Evolutionary conservation across 2,113 vertebrate species (phyloP).

Genomic region (Cettia cetti): DNA sequence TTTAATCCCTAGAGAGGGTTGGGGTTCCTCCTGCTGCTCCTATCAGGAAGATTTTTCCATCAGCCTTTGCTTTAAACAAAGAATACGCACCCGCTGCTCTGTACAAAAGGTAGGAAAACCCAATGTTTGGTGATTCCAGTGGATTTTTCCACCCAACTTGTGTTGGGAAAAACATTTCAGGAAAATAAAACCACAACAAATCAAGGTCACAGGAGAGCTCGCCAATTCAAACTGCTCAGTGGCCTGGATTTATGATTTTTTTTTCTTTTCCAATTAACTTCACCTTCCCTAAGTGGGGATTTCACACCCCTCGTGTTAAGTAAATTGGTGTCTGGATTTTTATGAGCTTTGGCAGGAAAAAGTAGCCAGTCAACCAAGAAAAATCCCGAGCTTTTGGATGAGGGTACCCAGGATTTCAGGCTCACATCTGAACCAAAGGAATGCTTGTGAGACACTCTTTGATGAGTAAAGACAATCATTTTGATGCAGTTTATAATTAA

Average conservation of each 20-base stretch:
- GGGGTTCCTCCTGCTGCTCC: neutral
- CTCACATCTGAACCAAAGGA: neutral
- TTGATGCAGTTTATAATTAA: conserved; percentile 35
- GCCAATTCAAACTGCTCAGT: neutral
- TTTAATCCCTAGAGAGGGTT: neutral
- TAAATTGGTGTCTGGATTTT: conserved; percentile 59
- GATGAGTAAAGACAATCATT: conserved; percentile 1
- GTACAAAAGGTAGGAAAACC: neutral
- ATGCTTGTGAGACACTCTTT: neutral
- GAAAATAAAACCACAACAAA: conserved; percentile 9
- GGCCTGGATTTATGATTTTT: conserved; percentile 39
- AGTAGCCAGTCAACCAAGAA: conserved; percentile 54
- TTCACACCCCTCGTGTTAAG: conserved; percentile 67
- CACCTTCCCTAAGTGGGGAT: conserved; percentile 32
- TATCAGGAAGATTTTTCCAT: neutral
- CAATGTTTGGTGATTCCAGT: neutral
- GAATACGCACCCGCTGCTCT: neutral
- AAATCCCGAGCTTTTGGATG: neutral
- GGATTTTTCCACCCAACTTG: neutral
- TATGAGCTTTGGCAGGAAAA: conserved; percentile 65
- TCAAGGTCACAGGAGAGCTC: neutral
- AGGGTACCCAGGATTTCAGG: neutral
- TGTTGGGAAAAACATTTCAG: neutral
- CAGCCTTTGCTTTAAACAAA: neutral
- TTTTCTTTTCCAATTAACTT: conserved; percentile 67